phyloP scores from a whole-genome alignment of 2,797 vertebrate species.

The Chloroceryle inda region DNA sequence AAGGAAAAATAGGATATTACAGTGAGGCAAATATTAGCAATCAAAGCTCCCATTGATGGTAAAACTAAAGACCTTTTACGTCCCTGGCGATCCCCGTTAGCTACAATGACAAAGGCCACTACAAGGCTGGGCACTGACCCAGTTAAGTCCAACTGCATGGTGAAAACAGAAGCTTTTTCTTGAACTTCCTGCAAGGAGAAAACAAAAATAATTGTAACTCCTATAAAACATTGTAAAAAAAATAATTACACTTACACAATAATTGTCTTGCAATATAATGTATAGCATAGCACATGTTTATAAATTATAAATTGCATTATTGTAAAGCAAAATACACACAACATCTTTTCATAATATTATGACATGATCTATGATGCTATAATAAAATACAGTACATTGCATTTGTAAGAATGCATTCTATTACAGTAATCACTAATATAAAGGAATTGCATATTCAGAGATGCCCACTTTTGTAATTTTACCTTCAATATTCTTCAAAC shows the following conservation, averaged over 20 bases:
- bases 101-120: slow-evolving; percentile 90
- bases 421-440: not conserved
- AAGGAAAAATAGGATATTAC: slow-evolving; percentile 86
- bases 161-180: slow-evolving; percentile 89
- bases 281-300: not conserved
- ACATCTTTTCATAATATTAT: not conserved
- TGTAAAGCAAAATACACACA: not conserved
- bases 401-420: not conserved
- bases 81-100: slow-evolving; percentile 90
- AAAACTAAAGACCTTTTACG: slow-evolving; percentile 90
- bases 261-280: not conserved
- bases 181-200: slow-evolving; percentile 89
- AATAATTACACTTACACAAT: not conserved
- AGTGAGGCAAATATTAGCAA: slow-evolving; percentile 80
- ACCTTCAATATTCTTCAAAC: not conserved
- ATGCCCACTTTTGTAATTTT: not conserved
- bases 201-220: slow-evolving; percentile 25
- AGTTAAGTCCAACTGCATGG: slow-evolving; percentile 87
- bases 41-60: slow-evolving; percentile 85
- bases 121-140: slow-evolving; percentile 87
- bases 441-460: not conserved
- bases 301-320: not conserved
- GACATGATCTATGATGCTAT: not conserved
- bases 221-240: not conserved
- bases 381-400: not conserved